Base-by-base conservation (phyloP, 2,113 vertebrate species). In the Pituophis catenifer region DNA sequence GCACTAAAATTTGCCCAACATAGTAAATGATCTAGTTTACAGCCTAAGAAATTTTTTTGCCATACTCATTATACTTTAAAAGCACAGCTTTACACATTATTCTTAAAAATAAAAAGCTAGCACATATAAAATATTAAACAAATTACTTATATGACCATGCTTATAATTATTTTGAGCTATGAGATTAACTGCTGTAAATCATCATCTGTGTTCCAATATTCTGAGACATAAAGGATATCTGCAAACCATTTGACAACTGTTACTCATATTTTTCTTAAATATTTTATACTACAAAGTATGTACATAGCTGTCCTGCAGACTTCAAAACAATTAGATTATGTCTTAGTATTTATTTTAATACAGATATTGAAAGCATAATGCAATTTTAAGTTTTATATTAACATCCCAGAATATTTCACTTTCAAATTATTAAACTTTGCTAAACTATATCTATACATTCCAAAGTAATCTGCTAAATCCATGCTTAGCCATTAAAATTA, bases 351-450 rank as follows among this genome's bases (percentile, higher is more conserved):
- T 86, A 92, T 89, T 90, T 91, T 90, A 81, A 92, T 91, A 52
- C 87, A 91, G 38, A 0, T 88, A 59, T 70, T 89, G 88, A 3
- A 10, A 0, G 23, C 3, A 85, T 86, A 21, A 44, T 89, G 26
- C 8, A 96, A 88, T 23, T 91, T 21, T 55, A 94, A 93, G 29
- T 7, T 33, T 86, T 62, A 87, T 15, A 13, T 93, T 94, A n/a
- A 95, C n/a, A 33, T 93, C 1, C 24, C 55, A 95, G 33, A 59
- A 94, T 15, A 95, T 24, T 93, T 88, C 33, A 62, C 54, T 86
- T 57, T 86, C 95, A 90, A 92, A 86, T 9, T 19, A 94, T 59
- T 96, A 92, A 96, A 94, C 93, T 92, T 93, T 95, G 21, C 96
- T 95, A 54, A 70, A 54, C 50, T 53, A 17, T 19, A 29, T 89